Conservation (phyloP, 1,140 invertebrate genomes). For the Hypsibius dujardini region DNA sequence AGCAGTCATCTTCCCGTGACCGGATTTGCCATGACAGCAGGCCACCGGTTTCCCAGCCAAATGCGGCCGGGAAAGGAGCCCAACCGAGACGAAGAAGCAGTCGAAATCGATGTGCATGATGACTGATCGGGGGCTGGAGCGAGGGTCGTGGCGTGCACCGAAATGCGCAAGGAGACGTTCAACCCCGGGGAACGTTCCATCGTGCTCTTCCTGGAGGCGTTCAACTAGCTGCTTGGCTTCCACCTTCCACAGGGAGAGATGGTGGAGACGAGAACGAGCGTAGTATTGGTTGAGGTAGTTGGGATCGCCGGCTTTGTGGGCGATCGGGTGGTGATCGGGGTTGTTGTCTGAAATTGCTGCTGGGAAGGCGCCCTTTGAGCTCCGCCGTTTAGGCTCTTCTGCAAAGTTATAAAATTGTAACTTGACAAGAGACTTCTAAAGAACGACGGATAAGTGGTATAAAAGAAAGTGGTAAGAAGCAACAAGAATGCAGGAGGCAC, state of each 20-base stretch:
- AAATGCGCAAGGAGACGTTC: slow-evolving; percentile 33
- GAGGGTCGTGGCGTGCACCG: slow-evolving; percentile 22
- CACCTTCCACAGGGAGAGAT: slow-evolving; percentile 73
- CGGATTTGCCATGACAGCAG: slow-evolving; percentile 64
- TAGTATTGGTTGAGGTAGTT: slow-evolving; percentile 79
- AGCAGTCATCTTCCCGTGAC: slow-evolving; percentile 17
- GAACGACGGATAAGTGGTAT: too few relatives aligned
- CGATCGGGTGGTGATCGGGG: slow-evolving; percentile 18
- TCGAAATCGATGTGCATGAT: slow-evolving; percentile 98
- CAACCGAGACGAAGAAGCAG: slow-evolving; percentile 95
- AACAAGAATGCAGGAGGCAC: too few relatives aligned
- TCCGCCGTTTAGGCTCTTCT: too few relatives aligned
- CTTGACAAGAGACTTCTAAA: too few relatives aligned
- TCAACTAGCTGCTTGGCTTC: slow-evolving; percentile 70
- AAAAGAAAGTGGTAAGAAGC: too few relatives aligned
- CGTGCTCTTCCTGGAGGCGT: slow-evolving; percentile 46
- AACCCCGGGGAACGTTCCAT: slow-evolving; percentile 43
- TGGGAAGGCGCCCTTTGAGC: too few relatives aligned
- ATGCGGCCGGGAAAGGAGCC: slow-evolving; percentile 59
- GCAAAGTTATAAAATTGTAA: too few relatives aligned
- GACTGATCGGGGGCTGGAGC: slow-evolving; percentile 30
- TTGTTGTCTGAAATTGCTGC: slow-evolving; percentile 4
- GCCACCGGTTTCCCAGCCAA: slow-evolving; percentile 68
- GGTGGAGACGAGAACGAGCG: slow-evolving; percentile 73
- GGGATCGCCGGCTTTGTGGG: slow-evolving; percentile 38